Evolutionary conservation across 23 tunicate species (phyloP), one percentile per base, ranked within the genome.

Genomic region (Halocynthia aurantium): DNA sequence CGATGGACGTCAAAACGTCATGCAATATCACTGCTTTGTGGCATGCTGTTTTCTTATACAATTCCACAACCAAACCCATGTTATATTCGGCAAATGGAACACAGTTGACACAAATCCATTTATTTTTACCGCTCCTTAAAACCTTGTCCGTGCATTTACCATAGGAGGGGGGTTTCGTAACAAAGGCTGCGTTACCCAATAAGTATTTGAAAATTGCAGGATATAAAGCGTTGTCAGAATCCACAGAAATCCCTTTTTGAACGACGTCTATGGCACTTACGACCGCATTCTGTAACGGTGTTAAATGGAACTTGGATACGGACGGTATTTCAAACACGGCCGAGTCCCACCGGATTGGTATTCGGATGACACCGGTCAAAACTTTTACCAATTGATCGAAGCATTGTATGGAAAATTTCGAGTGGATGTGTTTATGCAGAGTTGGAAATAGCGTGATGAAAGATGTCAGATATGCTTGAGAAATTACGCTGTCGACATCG

Each of bases 31-130:
- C 98, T 17, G 87, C 87, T 74, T 92, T 92, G 69, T 92, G 92
- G 69, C 98, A 86, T 56, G 98, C 88, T 52, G 98, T 92, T 12
- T 87, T 92, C 60, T 86, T 90, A 74, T 67, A 92, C 81, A 92
- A 57, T 15, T 86, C 92, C 5, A 92, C 98, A 0, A 77, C 92
- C 11, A 82, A 76, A 31, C 80, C 67, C 61, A 92, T 86, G 55
- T 83, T 82, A 67, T 92, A 92, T 53, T 92, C 98, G 10, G 98
- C 92, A 92, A 85, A 86, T 22, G 80, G 73, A 40, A 79, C 60
- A 55, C 84, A 82, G 62, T 92, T 92, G 49, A 85, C 76, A 56
- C 98, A 92, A 2, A 85, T 76, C 85, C 84, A 92, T 69, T 86
- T 82, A 44, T 74, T 62, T 75, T 86, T 86, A 18, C 80, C 88